phyloP scores from a whole-genome alignment of 2,113 vertebrate species.

The Nibea albiflora region DNA sequence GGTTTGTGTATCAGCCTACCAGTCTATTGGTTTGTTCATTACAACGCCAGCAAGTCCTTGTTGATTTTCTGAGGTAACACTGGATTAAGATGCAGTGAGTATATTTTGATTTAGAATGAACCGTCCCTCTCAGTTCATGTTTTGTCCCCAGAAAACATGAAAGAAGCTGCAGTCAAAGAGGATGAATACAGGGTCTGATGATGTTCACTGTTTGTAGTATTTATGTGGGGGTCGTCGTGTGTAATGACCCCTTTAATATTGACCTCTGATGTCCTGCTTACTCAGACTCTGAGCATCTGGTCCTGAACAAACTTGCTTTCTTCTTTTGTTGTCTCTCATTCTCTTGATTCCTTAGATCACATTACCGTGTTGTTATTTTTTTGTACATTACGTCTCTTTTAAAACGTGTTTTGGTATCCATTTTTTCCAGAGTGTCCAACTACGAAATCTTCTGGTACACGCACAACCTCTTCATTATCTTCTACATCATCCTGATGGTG shows the following conservation, averaged over 20 bases:
- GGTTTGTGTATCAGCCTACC: neutral
- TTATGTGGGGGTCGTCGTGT: constrained; percentile 53
- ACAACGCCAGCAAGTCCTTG: too few relatives aligned
- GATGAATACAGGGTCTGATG: constrained; percentile 20
- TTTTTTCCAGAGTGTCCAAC: constrained; percentile 88
- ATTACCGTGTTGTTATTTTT: neutral
- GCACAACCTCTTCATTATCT: constrained; percentile 97
- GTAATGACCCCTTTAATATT: constrained; percentile 59
- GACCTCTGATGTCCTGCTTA: constrained; percentile 62
- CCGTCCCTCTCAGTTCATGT: neutral
- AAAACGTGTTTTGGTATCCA: neutral
- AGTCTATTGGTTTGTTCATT: neutral
- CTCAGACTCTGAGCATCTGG: constrained; percentile 53
- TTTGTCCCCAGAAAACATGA: constrained; percentile 14
- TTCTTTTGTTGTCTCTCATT: constrained; percentile 23
- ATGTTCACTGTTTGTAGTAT: constrained; percentile 45
- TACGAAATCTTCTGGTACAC: constrained; percentile 99
- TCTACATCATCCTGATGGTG: constrained; percentile 94
- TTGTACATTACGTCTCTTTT: neutral
- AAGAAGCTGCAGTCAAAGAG: constrained; percentile 33
- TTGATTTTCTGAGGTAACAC: neutral
- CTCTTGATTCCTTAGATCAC: neutral
- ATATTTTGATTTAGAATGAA: neutral
- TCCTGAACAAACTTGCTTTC: constrained; percentile 51
- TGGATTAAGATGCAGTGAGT: neutral